Evolutionary conservation across 2,113 vertebrate species (phyloP), one percentile per base, ranked within the genome.

Genomic region (Rhinichthys klamathensis): DNA sequence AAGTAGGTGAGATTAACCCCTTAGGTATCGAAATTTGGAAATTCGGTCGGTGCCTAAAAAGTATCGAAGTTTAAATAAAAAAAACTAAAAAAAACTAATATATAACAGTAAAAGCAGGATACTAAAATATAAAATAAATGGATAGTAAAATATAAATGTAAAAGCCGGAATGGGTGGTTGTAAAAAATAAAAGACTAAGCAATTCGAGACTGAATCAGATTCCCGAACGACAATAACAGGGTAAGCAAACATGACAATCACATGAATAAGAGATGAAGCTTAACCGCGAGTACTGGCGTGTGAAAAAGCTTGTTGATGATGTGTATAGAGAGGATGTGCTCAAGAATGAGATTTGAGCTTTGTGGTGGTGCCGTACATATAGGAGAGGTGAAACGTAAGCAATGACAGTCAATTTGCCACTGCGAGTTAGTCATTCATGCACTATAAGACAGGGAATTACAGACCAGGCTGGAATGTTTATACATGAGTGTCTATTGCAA

Each of bases 191-290:
- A 49, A 81, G 67, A 41, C 35, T 58, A 56, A 56, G 23, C 49
- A 27, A 73, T 70, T 72, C n/a, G 10, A 15, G 77, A 63, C 69
- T 51, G 27, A 8, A 25, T 60, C 21, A 6, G 18, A 56, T 69
- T 51, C 16, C 46, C 5, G 12, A 61, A 74, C 1, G 25, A 6
- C 72, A 56, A 63, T 74, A 85, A 69, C 49, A n/a, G 46, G 23
- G 41, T 61, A 72, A 78, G 67, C 41, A 69, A 81, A 84, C 81
- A 86, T 80, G 81, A 76, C 81, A 84, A 80, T 73, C 56, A 56
- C 77, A 63, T 85, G 74, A 88, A 88, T 88, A 81, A 85, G 65
- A 56, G 67, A 87, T 83, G 56, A 85, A 67, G 73, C 78, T 76
- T 83, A 88, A 88, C n/a, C 27, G 65, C 23, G 32, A 3, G 82